These are phyloP conservation scores for Drosophila pegasa DNA, from an alignment of 2,888 invertebrate genomes.

Conservation along the genomic window DNA sequence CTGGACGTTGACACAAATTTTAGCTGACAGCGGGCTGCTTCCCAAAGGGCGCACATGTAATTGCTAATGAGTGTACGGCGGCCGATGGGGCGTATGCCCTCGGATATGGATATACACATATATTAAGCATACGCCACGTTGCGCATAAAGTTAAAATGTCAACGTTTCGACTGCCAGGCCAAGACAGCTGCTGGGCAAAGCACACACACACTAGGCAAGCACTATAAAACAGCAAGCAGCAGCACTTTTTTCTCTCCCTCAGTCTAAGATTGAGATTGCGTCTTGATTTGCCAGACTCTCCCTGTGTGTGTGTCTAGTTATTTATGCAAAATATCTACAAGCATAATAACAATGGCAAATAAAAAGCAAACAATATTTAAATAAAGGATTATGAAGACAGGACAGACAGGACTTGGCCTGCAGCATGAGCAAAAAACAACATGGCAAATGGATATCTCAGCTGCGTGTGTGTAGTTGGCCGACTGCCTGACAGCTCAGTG, in stretches of 20 bases:
- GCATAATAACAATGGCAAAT: slow-evolving; percentile 72
- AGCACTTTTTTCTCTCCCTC: slow-evolving; percentile 34
- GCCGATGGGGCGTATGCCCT: slow-evolving; percentile 26
- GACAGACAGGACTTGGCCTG: slow-evolving; percentile 48
- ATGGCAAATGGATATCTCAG: slow-evolving; percentile 37
- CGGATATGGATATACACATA: slow-evolving; percentile 5
- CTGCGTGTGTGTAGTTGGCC: slow-evolving; percentile 41
- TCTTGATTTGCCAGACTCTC: slow-evolving; percentile 44
- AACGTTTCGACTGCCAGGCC: slow-evolving; percentile 25
- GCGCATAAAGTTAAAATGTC: slow-evolving; percentile 41
- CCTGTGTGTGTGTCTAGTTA: slow-evolving; percentile 56
- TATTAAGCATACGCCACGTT: slow-evolving; percentile 40
- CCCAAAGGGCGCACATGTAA: slow-evolving; percentile 40
- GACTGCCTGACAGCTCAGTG: slow-evolving; percentile 39
- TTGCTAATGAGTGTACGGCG: slow-evolving; percentile 57
- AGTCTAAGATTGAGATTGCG: slow-evolving; percentile 14
- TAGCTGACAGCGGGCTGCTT: slow-evolving; percentile 29
- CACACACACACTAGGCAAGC: background rate
- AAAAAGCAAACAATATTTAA: slow-evolving; percentile 72
- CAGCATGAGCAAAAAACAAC: slow-evolving; percentile 47
- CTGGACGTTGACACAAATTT: slow-evolving; percentile 57
- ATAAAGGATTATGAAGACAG: slow-evolving; percentile 74
- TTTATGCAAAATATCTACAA: slow-evolving; percentile 75
- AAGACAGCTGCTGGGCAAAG: slow-evolving; percentile 28
- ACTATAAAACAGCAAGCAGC: slow-evolving; percentile 31